A percentile compares a stretch with the other conserved stretches of the same genome.
Evolutionary conservation across 92 coral and sea anemone species (phyloP).

Genomic region (Anthopleura xanthogrammica): DNA sequence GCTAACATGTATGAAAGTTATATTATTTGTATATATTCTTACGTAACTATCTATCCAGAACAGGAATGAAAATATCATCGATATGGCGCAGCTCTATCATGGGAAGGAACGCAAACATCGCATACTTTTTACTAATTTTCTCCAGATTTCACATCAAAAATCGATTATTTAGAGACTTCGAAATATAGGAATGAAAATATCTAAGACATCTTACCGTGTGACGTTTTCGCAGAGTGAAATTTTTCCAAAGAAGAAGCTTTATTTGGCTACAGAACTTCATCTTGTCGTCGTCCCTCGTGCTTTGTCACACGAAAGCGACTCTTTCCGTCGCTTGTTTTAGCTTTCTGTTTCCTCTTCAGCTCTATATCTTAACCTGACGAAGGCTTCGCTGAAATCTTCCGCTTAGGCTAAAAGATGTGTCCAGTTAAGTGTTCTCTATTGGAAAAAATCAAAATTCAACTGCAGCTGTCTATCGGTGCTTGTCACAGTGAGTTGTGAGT

Average conservation of each 20-base stretch:
- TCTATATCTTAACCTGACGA: neutral
- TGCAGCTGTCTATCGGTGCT: neutral
- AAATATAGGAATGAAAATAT: too few relatives aligned
- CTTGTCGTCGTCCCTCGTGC: neutral
- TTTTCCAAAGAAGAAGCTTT: slow-evolving; percentile 85
- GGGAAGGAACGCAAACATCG: too few relatives aligned
- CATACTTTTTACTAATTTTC: too few relatives aligned
- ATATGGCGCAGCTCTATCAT: too few relatives aligned
- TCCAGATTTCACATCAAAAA: too few relatives aligned
- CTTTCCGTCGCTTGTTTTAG: neutral
- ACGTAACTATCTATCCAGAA: too few relatives aligned
- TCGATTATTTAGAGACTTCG: too few relatives aligned
- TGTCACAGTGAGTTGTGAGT: neutral
- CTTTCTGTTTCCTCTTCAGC: slow-evolving; percentile 1
- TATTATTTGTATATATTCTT: too few relatives aligned
- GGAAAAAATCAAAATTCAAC: neutral
- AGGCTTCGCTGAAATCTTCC: neutral
- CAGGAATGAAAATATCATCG: too few relatives aligned
- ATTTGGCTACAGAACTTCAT: slow-evolving; percentile 80
- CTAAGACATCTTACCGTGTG: slow-evolving; percentile 64
- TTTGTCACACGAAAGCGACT: neutral
- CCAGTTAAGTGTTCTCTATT: neutral
- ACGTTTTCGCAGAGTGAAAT: slow-evolving; percentile 88
- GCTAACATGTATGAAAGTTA: too few relatives aligned
- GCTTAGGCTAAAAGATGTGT: neutral